Evolutionary conservation across 2,797 vertebrate species (phyloP).

Genomic region (Lutjanus argentimaculatus): DNA sequence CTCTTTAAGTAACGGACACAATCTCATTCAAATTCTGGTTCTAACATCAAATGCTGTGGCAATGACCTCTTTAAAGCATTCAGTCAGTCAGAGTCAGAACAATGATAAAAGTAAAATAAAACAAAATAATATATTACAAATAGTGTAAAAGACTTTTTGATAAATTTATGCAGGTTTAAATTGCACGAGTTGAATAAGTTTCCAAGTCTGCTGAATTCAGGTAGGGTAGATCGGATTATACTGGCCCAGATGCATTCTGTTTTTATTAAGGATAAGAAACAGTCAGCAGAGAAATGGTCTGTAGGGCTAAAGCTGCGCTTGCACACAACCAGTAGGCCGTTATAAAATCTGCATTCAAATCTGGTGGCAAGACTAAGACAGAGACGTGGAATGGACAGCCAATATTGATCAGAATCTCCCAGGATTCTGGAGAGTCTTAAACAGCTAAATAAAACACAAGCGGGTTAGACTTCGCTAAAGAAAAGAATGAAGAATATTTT

Average conservation of each 20-base stretch:
- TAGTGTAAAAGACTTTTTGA: not conserved
- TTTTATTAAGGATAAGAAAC: not conserved
- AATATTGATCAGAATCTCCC: not conserved
- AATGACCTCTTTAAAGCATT: not conserved
- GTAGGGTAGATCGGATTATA: not conserved
- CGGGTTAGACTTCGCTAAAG: not conserved
- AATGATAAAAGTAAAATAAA: not conserved
- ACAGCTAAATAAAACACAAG: not conserved
- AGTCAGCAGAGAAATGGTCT: not conserved
- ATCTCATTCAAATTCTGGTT: slow-evolving; percentile 4
- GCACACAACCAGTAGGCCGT: not conserved
- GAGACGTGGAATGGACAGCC: not conserved
- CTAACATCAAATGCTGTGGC: not conserved
- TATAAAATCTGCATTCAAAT: slow-evolving; percentile 14
- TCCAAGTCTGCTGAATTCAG: not conserved
- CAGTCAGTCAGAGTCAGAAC: not conserved
- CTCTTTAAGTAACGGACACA: not conserved
- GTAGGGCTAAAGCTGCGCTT: not conserved
- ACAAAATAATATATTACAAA: not conserved
- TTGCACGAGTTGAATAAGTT: not conserved
- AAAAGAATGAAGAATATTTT: not conserved
- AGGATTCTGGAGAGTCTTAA: not conserved
- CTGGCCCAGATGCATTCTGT: no score
- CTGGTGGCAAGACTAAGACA: not conserved
- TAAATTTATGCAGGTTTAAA: not conserved